Base-by-base conservation (phyloP, 1,140 invertebrate genomes). In the Listronotus bonariensis region DNA sequence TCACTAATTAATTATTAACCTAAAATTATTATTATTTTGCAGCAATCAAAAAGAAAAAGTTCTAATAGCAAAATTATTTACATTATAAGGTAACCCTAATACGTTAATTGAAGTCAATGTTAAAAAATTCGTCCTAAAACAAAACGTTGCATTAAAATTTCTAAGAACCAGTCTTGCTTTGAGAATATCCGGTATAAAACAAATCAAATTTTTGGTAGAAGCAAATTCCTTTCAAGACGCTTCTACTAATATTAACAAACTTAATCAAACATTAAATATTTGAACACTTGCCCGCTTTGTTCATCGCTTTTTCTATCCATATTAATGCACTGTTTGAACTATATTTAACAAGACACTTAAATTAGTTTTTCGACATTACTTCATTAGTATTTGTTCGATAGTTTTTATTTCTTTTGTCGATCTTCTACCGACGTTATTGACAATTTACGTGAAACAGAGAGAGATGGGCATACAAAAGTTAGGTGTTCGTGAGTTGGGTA, bases 341-440 rank as follows among this genome's bases (percentile, higher is more conserved):
- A 62, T 31, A 62, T 62, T 62, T 62, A 62, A 62, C 59, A 62
- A 53, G 59, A 38, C 59, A 62, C 59, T 62, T 62, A 62, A 62
- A 62, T 62, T 53, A 62, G 59, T 62, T 62, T 53, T 62, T 60
- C 45, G 57, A 60, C 57, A 60, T 60, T 60, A 60, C 46, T 60
- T 60, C 45, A 58, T 58, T 58, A 48, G 26, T 55, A 26, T 48
- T 46, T 34, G 31, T 36, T 7, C 34, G 11, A 10, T 36, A 36
- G 11, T 36, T 36, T 36, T 36, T 36, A 36, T 36, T 9, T 10
- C 8, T 36, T 36, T 40, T 12, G 20, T 3, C 17, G n/a, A 41
- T 46, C 57, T 40, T n/a, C 32, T 17, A 60, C 57, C n/a, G 36
- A 51, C 46, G 57, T 60, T 36, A 0, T 52, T 14, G 7, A 7